Conservation (phyloP, 2,888 invertebrate genomes). For the Sphinx pinastri region DNA sequence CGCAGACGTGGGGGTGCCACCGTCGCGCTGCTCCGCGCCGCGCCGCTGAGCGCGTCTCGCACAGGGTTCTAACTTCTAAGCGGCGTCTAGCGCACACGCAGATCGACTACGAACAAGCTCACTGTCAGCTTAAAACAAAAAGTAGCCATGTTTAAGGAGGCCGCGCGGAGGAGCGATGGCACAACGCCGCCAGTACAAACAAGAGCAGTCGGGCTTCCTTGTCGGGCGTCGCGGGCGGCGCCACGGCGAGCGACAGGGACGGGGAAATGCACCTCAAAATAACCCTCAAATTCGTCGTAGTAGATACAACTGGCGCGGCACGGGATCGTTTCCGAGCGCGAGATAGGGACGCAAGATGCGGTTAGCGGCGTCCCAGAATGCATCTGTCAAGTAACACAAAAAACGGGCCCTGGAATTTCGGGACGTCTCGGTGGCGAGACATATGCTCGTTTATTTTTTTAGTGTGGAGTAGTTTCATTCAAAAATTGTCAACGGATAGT, state of each 20-base stretch:
- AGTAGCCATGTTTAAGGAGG: conserved; percentile 71
- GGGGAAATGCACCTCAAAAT: conserved; percentile 75
- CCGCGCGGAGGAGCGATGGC: conserved; percentile 50
- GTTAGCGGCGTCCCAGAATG: conserved; percentile 80
- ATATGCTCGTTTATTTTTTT: conserved; percentile 80
- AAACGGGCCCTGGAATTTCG: conserved; percentile 79
- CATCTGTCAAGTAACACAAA: conserved; percentile 80
- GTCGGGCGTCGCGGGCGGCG: conserved; percentile 64
- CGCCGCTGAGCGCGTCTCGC: conserved; percentile 58
- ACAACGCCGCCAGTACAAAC: conserved; percentile 61
- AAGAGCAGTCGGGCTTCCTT: conserved; percentile 65
- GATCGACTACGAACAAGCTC: background rate
- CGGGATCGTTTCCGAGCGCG: conserved; percentile 70
- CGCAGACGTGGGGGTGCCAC: conserved; percentile 82
- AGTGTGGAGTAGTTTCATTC: conserved; percentile 75
- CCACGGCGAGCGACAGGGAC: conserved; percentile 76
- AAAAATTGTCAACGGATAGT: conserved; percentile 79
- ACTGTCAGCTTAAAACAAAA: conserved; percentile 54
- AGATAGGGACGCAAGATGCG: conserved; percentile 81
- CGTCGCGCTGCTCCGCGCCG: conserved; percentile 69
- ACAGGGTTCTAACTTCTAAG: conserved; percentile 5
- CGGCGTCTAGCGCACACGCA: conserved; percentile 1
- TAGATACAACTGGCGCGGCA: conserved; percentile 59
- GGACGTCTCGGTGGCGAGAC: conserved; percentile 75
- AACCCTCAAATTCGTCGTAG: conserved; percentile 74